These are phyloP conservation scores for Choristoneura fumiferana DNA, from an alignment of 1,140 invertebrate species.

Conservation along the genomic window DNA sequence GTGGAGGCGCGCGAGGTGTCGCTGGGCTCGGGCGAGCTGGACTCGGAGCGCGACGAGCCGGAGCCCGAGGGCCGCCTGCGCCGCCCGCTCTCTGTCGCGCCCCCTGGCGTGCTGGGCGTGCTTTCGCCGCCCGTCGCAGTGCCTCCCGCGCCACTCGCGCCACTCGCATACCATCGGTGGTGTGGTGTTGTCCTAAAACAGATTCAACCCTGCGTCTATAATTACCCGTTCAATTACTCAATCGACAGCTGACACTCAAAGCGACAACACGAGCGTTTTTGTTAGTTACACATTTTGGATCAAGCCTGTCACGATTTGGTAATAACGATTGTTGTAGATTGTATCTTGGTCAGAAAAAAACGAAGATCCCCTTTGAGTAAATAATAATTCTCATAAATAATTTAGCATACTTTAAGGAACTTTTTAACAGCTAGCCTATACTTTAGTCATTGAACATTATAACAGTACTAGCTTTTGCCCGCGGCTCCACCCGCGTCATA, in stretches of 20 bases:
- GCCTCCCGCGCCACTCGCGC: conserved; percentile 34
- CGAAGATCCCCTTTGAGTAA: too few species aligned
- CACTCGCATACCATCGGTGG: conserved; percentile 60
- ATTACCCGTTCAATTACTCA: not conserved
- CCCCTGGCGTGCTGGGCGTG: conserved; percentile 66
- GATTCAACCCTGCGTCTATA: conserved; percentile 14
- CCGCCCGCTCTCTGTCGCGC: conserved; percentile 50
- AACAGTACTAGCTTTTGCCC: too few species aligned
- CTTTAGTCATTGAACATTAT: too few species aligned
- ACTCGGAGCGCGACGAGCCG: conserved; percentile 61
- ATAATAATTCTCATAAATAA: too few species aligned
- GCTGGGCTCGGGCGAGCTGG: conserved; percentile 63
- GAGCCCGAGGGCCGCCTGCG: conserved; percentile 59
- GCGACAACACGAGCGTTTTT: not conserved
- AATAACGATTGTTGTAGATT: not conserved
- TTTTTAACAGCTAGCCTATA: too few species aligned
- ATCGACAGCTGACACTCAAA: not conserved
- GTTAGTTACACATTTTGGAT: conserved; percentile 7
- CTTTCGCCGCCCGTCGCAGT: conserved; percentile 56
- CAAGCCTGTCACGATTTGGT: conserved; percentile 2
- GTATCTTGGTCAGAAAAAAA: too few species aligned
- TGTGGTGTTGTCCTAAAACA: conserved; percentile 56
- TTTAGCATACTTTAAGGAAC: too few species aligned
- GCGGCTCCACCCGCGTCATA: too few species aligned
- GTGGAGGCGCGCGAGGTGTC: conserved; percentile 67